A percentile compares a stretch with the other conserved stretches of the same genome.
Evolutionary conservation across 2,113 vertebrate species (phyloP).

Genomic region (Dromaius novaehollandiae): DNA sequence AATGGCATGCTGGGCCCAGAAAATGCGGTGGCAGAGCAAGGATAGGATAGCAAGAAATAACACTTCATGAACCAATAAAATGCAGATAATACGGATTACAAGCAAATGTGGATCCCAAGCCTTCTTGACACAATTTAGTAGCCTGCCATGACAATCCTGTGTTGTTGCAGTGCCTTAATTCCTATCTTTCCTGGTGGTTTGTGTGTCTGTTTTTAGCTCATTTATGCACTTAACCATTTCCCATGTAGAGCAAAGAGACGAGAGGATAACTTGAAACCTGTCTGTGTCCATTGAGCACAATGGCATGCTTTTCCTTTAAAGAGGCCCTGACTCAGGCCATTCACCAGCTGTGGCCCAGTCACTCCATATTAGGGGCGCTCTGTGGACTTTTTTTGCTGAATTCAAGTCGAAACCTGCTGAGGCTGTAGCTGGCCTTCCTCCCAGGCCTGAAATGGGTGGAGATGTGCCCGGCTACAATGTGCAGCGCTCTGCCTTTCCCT

Average conservation of each 20-base stretch:
- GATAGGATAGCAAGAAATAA: neutral
- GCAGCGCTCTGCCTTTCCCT: neutral
- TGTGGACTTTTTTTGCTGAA: neutral
- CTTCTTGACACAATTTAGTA: neutral
- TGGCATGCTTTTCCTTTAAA: neutral
- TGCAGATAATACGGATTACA: rapidly evolving
- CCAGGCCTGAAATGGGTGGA: rapidly evolving
- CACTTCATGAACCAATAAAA: neutral
- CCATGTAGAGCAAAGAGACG: neutral
- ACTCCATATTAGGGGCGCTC: neutral
- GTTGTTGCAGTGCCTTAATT: neutral
- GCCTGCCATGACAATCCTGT: neutral
- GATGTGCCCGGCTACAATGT: neutral
- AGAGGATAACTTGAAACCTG: neutral
- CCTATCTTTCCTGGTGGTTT: neutral
- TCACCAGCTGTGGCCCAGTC: neutral
- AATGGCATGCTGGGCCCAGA: neutral
- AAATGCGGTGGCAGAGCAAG: neutral
- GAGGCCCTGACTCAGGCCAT: neutral
- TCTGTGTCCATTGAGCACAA: neutral
- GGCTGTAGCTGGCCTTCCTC: rapidly evolving
- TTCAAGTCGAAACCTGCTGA: neutral
- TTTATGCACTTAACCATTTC: neutral
- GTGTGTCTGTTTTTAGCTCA: neutral
- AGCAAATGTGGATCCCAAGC: neutral